These are phyloP conservation scores for Diglossa brunneiventris DNA, from an alignment of 2,113 vertebrate genomes.

Conservation along the genomic window DNA sequence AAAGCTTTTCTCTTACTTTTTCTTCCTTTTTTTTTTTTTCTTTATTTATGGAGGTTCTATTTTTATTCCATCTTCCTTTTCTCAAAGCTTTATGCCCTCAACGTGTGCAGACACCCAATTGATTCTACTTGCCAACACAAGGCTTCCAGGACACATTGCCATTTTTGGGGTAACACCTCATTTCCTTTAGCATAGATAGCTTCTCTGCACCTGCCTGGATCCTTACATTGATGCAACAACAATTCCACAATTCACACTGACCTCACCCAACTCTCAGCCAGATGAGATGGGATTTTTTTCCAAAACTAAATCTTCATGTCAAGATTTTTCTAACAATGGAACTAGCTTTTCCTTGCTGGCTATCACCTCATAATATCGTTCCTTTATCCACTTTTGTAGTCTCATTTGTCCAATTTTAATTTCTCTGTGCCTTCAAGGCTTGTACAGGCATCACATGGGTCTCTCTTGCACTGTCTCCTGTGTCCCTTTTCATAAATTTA, in stretches of 20 bases:
- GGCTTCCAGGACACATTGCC: not conserved
- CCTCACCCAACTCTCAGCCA: not conserved
- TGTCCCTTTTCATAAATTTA: not conserved
- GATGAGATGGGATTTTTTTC: not conserved
- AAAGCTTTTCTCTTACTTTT: not conserved
- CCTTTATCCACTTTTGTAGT: not conserved
- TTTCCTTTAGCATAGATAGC: not conserved
- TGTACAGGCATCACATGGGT: not conserved
- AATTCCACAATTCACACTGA: not conserved
- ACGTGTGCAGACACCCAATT: fast-evolving
- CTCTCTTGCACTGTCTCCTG: not conserved
- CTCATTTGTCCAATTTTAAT: conserved; percentile 41
- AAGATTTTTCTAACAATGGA: not conserved
- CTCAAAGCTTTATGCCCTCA: not conserved
- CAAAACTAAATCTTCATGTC: not conserved
- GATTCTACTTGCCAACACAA: not conserved
- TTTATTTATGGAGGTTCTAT: not conserved
- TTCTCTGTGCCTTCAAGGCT: not conserved
- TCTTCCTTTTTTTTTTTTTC: not conserved
- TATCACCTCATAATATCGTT: not conserved
- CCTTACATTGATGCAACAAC: not conserved
- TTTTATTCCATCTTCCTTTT: not conserved
- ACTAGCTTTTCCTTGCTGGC: not conserved
- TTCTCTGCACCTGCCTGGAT: not conserved
- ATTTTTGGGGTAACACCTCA: not conserved